Evolutionary conservation across 2,113 vertebrate genomes (phyloP).

Genomic region (Thinocorus orbignyianus): DNA sequence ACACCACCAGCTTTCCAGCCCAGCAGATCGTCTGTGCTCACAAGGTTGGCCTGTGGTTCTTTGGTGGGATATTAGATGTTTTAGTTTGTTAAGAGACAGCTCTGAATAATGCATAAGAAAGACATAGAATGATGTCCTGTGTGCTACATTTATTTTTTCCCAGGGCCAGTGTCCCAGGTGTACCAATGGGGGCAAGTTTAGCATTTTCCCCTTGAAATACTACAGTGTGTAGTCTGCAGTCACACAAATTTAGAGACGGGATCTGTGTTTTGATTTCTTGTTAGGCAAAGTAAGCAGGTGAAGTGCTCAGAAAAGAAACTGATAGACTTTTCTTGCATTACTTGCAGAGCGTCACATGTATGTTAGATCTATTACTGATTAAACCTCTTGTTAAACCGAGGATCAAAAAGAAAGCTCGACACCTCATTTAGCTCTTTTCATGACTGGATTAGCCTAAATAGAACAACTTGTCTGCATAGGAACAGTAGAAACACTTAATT

Average conservation of each 20-base stretch:
- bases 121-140: not conserved
- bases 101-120: not conserved
- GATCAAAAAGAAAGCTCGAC: constrained; percentile 68
- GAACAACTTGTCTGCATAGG: not conserved
- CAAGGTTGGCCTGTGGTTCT: not conserved
- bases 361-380: constrained; percentile 73
- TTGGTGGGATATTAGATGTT: not conserved
- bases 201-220: not conserved
- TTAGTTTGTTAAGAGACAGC: not conserved
- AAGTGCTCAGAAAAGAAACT: constrained; percentile 24
- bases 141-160: not conserved
- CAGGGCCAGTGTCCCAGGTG: not conserved
- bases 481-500: not conserved
- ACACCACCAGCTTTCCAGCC: not conserved
- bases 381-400: constrained; percentile 62
- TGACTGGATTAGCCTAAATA: constrained; percentile 52
- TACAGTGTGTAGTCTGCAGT: not conserved
- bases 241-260: not conserved
- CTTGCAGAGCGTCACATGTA: not conserved
- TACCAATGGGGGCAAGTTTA: not conserved
- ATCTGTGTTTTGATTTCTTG: constrained; percentile 55
- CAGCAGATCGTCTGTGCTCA: not conserved
- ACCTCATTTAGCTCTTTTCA: constrained; percentile 59
- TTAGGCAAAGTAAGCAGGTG: constrained; percentile 48
- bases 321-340: not conserved